Evolutionary conservation across 1,140 invertebrate species (phyloP).

Genomic region (Neodiprion virginianus): DNA sequence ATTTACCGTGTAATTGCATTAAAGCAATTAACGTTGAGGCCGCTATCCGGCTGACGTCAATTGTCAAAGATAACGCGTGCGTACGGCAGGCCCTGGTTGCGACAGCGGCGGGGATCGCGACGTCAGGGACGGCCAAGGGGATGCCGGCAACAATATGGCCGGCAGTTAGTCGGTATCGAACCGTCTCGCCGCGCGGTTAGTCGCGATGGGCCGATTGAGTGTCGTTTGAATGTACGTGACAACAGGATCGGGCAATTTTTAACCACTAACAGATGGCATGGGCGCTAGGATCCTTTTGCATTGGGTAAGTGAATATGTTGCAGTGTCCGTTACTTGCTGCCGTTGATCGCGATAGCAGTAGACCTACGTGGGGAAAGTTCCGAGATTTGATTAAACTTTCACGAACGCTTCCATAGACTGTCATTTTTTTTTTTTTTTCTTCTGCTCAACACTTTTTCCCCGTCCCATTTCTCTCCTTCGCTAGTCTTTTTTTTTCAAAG

Average conservation of each 20-base stretch:
- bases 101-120: neutral
- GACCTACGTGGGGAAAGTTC: neutral
- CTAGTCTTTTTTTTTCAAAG: neutral
- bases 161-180: constrained; percentile 53
- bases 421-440: too few species aligned
- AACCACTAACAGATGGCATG: constrained; percentile 3
- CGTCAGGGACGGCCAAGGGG: constrained; percentile 19
- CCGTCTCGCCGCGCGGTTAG: constrained; percentile 35
- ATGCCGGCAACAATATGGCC: constrained; percentile 49
- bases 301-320: neutral
- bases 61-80: constrained; percentile 48
- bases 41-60: constrained; percentile 47
- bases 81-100: constrained; percentile 20
- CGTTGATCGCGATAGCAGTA: neutral
- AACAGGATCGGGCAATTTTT: neutral
- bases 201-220: constrained; percentile 1
- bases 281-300: neutral
- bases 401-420: too few species aligned
- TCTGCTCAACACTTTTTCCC: neutral
- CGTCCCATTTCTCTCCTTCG: neutral
- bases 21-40: constrained; percentile 13
- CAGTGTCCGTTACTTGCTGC: neutral
- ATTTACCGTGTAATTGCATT: constrained; percentile 10
- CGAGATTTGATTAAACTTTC: too few species aligned
- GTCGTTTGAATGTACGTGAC: neutral